Evolutionary conservation across 2,888 invertebrate species (phyloP).

Genomic region (Noctua pronuba): DNA sequence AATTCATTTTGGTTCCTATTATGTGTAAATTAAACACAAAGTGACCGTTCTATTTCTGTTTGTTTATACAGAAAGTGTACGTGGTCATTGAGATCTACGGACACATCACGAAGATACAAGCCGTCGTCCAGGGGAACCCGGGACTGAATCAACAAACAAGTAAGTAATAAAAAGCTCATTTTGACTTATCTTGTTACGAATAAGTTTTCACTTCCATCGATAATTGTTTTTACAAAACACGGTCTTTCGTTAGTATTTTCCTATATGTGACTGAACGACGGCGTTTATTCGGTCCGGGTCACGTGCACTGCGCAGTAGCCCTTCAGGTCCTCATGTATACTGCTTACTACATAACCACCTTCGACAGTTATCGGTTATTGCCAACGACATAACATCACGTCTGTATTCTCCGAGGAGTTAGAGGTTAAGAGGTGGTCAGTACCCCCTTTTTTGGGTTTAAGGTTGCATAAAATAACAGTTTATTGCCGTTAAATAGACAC

Average conservation of each 20-base stretch:
- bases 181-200: background rate
- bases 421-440: background rate
- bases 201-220: background rate
- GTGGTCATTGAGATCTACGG: slow-evolving; percentile 96
- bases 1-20: slow-evolving; percentile 17
- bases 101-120: slow-evolving; percentile 93
- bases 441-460: background rate
- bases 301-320: slow-evolving; percentile 6
- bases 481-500: background rate
- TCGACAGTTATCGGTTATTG: background rate
- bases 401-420: background rate
- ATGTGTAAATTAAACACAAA: background rate
- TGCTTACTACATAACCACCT: background rate
- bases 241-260: background rate
- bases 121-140: slow-evolving; percentile 89
- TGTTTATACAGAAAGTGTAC: slow-evolving; percentile 92
- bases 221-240: background rate
- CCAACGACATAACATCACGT: background rate
- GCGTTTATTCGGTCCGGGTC: background rate
- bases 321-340: background rate
- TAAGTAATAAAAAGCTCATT: slow-evolving; percentile 29
- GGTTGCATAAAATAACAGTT: background rate
- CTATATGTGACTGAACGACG: background rate
- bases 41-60: slow-evolving; percentile 67
- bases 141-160: slow-evolving; percentile 73